phyloP scores from a whole-genome alignment of 2,888 invertebrate species.

The Agrenia bidenticulata region DNA sequence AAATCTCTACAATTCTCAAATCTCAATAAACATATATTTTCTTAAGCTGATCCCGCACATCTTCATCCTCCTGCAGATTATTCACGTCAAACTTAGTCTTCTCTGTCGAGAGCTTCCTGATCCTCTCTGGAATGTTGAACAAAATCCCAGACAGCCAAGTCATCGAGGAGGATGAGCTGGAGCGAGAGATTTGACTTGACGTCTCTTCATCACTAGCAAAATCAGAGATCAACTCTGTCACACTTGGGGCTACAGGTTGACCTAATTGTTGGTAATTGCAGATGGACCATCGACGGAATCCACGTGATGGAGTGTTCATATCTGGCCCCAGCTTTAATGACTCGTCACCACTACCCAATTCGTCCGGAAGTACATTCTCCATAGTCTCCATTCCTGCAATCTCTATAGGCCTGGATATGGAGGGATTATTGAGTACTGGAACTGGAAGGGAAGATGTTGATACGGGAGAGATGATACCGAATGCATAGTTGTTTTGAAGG shows the following conservation, averaged over 20 bases:
- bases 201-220: constrained; percentile 39
- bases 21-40: constrained; percentile 41
- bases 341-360: too few relatives aligned
- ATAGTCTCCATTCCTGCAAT: background rate
- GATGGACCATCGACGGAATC: constrained; percentile 43
- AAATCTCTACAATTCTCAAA: too few relatives aligned
- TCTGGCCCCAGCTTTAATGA: background rate
- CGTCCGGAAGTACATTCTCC: too few relatives aligned
- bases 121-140: constrained; percentile 32
- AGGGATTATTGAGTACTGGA: background rate
- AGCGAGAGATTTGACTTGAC: background rate
- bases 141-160: constrained; percentile 33
- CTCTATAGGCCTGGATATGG: background rate
- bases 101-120: constrained; percentile 37
- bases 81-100: constrained; percentile 30
- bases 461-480: constrained; percentile 43
- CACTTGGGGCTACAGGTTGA: constrained; percentile 27
- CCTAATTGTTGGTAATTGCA: constrained; percentile 37
- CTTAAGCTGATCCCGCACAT: constrained; percentile 33
- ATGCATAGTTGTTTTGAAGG: constrained; percentile 44
- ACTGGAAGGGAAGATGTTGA: constrained; percentile 17
- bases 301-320: constrained; percentile 5
- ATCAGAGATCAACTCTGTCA: constrained; percentile 32
- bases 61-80: constrained; percentile 26
- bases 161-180: constrained; percentile 9